Evolutionary conservation across 2,113 vertebrate species (phyloP), one percentile per base, ranked within the genome.

Genomic region (Halcyon senegalensis): DNA sequence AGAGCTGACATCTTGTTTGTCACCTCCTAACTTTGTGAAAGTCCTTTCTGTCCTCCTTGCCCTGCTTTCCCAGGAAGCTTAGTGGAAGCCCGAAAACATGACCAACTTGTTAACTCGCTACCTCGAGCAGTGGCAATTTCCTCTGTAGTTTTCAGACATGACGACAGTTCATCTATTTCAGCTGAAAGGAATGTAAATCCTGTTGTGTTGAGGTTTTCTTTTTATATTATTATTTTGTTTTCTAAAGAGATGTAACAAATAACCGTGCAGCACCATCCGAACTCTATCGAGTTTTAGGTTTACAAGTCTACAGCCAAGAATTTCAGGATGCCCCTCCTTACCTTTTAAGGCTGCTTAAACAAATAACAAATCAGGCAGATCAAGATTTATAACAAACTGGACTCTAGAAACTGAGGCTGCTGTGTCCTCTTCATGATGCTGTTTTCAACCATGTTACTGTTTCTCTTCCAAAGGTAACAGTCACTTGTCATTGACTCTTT

Each of bases 61-160:
- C 82, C 43, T 87, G 46, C 84, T 66, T 84, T 96, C 89, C 87
- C 80, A 59, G 53, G 43, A 67, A 89, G 62, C 89, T 0, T 7
- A 10, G 7, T 66, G 33, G 60, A 84, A 90, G 68, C 84, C 66
- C 2, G 0, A 89, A 74, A 60, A 70, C 37, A 27, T 43, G 64
- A 89, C 86, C 63, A 55, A 91, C 67, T 84, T 84, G 94, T 94
- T 91, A 79, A 87, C 79, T 84, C 11, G n/a, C 28, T 59, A 39
- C 92, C 94, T 95, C 33, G 39, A 94, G 88, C 91, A 93, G 87
- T 83, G 70, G 77, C 7, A 9, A 55, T 92, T 87, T 96, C 79
- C 84, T 94, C 85, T 92, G 39, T 95, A 37, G 87, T 82, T 96
- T 82, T 94, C 77, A 94, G 87, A 74, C 67, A 21, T 86, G 82